Percentiles rank a stretch among this genome's conserved stretches.
Evolutionary conservation across 2,113 vertebrate species (phyloP).

Genomic region (Meleagris gallopavo): DNA sequence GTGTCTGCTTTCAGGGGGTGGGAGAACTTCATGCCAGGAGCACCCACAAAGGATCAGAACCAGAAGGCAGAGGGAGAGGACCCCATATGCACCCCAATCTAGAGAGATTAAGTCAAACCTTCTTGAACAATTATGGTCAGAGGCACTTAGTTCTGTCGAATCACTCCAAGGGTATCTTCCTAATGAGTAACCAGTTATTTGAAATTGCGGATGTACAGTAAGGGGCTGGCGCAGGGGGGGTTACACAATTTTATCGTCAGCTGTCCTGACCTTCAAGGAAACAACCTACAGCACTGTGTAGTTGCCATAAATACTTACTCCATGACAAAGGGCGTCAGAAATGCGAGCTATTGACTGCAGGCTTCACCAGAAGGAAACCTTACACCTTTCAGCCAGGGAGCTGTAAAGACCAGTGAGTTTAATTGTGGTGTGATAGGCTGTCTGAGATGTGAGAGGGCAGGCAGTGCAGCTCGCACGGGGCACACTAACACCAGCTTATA

Average conservation of each 20-base stretch:
- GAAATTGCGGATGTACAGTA: constrained; percentile 1
- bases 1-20: background rate
- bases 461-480: background rate
- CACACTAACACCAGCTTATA: background rate
- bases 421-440: background rate
- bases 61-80: background rate
- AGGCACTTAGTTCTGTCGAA: background rate
- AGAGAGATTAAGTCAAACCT: background rate
- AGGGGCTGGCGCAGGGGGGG: background rate
- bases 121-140: background rate
- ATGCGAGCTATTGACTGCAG: background rate
- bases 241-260: background rate
- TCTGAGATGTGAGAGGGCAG: background rate
- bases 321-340: constrained; percentile 48
- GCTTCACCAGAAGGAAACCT: background rate
- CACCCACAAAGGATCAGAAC: background rate
- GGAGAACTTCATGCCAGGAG: background rate
- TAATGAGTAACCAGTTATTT: background rate
- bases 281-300: background rate
- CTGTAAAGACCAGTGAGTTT: background rate
- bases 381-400: background rate
- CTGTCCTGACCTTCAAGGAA: constrained; percentile 25
- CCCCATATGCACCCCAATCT: background rate
- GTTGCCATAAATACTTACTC: constrained; percentile 20
- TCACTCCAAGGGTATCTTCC: background rate